phyloP scores from a whole-genome alignment of 2,797 vertebrate genomes.

The Bothrops alternatus region DNA sequence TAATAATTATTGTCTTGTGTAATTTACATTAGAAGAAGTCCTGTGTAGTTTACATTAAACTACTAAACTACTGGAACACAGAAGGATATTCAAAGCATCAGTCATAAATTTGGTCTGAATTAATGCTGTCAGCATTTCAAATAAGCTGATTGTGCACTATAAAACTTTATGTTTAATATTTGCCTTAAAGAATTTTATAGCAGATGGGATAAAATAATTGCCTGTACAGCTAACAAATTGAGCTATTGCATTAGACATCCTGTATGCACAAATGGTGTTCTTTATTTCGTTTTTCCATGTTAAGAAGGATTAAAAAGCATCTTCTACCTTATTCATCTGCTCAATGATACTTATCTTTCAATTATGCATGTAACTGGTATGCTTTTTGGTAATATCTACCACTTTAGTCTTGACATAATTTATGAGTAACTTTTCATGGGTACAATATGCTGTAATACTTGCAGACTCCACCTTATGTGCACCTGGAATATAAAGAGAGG shows the following conservation, averaged over 20 bases:
- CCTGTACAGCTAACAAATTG: background rate
- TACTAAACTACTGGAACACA: background rate
- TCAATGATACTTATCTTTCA: background rate
- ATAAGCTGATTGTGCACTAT: background rate
- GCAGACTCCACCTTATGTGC: background rate
- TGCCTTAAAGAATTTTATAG: background rate
- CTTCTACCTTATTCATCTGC: background rate
- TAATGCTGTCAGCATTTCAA: background rate
- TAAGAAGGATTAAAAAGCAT: background rate
- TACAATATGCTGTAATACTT: background rate
- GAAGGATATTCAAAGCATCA: background rate
- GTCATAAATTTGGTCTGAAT: background rate
- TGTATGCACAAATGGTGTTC: background rate
- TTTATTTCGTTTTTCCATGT: background rate
- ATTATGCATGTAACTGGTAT: background rate
- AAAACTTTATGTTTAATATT: background rate
- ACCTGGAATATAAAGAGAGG: background rate
- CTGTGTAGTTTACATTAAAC: background rate
- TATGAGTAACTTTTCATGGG: background rate
- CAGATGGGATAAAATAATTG: background rate
- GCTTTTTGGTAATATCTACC: background rate
- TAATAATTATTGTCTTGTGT: background rate
- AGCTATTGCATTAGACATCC: background rate
- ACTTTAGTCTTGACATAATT: background rate
- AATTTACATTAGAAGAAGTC: background rate